Conservation (phyloP, 2,797 vertebrate genomes). For the Okamejei kenojei region DNA sequence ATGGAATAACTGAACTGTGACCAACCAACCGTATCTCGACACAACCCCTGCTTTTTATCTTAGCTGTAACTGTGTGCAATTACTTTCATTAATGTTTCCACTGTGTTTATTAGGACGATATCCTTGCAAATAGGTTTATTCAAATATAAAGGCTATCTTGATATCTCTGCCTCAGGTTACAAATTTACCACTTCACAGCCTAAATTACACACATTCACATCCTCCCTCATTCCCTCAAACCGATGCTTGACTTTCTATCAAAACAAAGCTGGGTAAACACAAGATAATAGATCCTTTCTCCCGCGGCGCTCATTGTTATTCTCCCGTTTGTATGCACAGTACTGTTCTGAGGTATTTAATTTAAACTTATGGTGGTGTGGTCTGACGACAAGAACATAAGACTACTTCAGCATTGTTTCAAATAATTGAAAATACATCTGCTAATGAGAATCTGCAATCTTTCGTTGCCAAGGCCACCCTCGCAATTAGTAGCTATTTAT, state of each 20-base stretch:
- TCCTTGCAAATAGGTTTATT: not conserved
- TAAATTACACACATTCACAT: not conserved
- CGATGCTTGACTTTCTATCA: not conserved
- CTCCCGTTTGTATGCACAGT: not conserved
- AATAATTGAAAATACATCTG: not conserved
- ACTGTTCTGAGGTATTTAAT: not conserved
- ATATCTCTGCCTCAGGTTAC: slow-evolving; percentile 6
- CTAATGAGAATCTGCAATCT: not conserved
- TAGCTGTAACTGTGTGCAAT: not conserved
- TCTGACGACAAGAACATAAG: not conserved
- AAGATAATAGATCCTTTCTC: not conserved
- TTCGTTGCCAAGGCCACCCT: not conserved
- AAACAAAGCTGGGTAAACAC: slow-evolving; percentile 31
- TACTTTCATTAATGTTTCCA: slow-evolving; percentile 6
- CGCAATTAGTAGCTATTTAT: not conserved
- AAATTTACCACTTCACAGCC: slow-evolving; percentile 31
- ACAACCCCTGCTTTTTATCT: not conserved
- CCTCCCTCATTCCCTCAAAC: not conserved
- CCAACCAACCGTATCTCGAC: not conserved
- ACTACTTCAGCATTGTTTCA: not conserved
- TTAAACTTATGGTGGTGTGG: not conserved
- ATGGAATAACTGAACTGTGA: not conserved
- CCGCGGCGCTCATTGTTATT: not conserved
- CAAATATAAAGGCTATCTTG: slow-evolving; percentile 12
- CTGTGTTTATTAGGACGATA: not conserved